A percentile compares a stretch with the other conserved stretches of the same genome.
These are phyloP conservation scores for Allophyes oxyacanthae DNA, from an alignment of 2,888 invertebrate genomes.

Conservation along the genomic window DNA sequence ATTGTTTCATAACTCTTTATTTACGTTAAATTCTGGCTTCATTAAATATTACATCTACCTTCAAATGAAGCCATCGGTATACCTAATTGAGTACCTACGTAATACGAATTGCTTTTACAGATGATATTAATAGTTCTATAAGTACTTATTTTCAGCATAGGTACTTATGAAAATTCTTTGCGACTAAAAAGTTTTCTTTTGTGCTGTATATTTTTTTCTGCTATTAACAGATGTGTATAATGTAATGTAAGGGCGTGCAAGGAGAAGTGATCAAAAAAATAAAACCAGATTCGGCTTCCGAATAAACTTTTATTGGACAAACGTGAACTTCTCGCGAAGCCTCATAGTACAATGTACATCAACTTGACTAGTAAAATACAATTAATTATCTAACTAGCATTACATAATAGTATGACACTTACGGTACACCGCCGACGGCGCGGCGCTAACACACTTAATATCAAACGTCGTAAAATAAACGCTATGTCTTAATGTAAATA, in stretches of 20 bases:
- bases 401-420: conserved; percentile 50
- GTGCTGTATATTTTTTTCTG: too few relatives aligned
- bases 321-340: conserved; percentile 76
- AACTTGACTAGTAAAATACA: conserved; percentile 80
- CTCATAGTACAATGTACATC: conserved; percentile 78
- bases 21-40: too few relatives aligned
- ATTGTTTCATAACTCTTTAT: too few relatives aligned
- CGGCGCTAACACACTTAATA: conserved; percentile 47
- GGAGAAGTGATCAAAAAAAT: conserved; percentile 42
- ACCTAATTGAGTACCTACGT: too few relatives aligned
- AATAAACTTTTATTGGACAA: conserved; percentile 88
- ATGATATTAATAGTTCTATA: too few relatives aligned
- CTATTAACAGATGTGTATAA: too few relatives aligned
- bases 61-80: too few relatives aligned
- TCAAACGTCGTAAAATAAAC: conserved; percentile 70
- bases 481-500: conserved; percentile 61
- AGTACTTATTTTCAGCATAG: too few relatives aligned
- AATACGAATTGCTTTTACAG: too few relatives aligned
- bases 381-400: conserved; percentile 75
- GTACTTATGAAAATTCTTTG: too few relatives aligned
- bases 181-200: too few relatives aligned
- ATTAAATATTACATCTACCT: too few relatives aligned
- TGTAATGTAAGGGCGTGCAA: background rate
- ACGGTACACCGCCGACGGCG: conserved; percentile 20
- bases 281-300: conserved; percentile 80